A percentile compares a stretch with the other conserved stretches of the same genome.
Conservation (phyloP, 1,140 invertebrate genomes). For the Drosophila kepulauana region DNA sequence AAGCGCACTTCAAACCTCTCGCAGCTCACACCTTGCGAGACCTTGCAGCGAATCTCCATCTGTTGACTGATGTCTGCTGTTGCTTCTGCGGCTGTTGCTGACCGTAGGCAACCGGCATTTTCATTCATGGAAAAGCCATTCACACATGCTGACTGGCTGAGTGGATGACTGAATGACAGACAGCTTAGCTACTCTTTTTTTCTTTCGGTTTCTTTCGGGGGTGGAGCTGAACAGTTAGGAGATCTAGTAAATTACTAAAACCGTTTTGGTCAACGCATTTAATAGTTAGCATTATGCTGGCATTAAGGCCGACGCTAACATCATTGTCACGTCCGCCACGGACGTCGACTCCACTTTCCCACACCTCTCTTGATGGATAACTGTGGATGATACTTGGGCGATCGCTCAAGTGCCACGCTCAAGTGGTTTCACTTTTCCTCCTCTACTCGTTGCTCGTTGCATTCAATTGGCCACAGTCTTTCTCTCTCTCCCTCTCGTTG, state of each 20-base stretch:
- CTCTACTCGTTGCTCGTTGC: neutral
- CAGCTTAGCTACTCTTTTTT: constrained; percentile 2
- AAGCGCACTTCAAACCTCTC: constrained; percentile 44
- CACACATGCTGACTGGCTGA: constrained; percentile 13
- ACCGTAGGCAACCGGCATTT: constrained; percentile 33
- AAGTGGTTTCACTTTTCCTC: constrained; percentile 31
- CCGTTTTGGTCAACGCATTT: constrained; percentile 45
- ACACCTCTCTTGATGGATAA: constrained; percentile 17
- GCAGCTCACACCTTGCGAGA: constrained; percentile 11
- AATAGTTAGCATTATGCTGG: constrained; percentile 20
- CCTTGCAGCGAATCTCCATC: constrained; percentile 12
- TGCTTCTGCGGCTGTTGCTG: neutral
- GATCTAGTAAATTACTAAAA: constrained; percentile 50
- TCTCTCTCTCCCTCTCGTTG: neutral
- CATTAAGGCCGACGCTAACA: neutral
- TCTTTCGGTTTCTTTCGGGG: neutral
- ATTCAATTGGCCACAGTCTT: constrained; percentile 6
- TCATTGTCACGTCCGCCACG: constrained; percentile 26
- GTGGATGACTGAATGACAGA: neutral
- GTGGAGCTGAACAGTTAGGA: constrained; percentile 3
- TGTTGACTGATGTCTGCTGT: constrained; percentile 12
- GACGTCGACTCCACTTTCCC: constrained; percentile 45
- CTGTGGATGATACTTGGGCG: constrained; percentile 18
- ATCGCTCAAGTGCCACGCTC: constrained; percentile 18
- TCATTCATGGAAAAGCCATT: constrained; percentile 61